Conservation (phyloP, 2,888 invertebrate genomes). For the Scrobipalpa atriplicella region DNA sequence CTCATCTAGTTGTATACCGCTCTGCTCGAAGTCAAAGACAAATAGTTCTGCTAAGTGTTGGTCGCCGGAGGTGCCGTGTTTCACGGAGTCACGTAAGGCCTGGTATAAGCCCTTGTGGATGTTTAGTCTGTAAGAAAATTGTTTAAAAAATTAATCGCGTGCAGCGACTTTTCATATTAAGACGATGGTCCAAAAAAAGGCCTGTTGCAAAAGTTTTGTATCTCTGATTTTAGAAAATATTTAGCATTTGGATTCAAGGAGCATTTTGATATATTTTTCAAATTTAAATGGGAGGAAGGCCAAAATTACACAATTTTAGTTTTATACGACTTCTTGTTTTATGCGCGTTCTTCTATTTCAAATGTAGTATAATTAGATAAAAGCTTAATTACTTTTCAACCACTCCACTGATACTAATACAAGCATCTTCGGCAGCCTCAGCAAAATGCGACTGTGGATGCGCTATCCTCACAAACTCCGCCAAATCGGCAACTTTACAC, state of each 20-base stretch:
- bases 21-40: slow-evolving; percentile 98
- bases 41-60: slow-evolving; percentile 94
- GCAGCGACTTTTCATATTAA: too few relatives aligned
- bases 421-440: slow-evolving; percentile 94
- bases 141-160: too few relatives aligned
- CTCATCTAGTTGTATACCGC: slow-evolving; percentile 96
- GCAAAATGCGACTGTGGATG: slow-evolving; percentile 92
- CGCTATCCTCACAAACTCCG: slow-evolving; percentile 97
- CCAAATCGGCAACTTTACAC: slow-evolving; percentile 98
- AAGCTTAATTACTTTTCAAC: slow-evolving; percentile 95
- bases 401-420: slow-evolving; percentile 93
- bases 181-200: too few relatives aligned
- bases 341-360: too few relatives aligned
- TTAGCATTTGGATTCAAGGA: too few relatives aligned
- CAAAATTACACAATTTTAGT: too few relatives aligned
- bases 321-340: too few relatives aligned
- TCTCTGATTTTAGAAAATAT: too few relatives aligned
- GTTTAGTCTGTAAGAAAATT: slow-evolving; percentile 86
- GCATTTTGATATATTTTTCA: too few relatives aligned
- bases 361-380: neutral
- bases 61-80: slow-evolving; percentile 91
- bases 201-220: too few relatives aligned
- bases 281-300: too few relatives aligned
- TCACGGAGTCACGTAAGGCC: slow-evolving; percentile 87
- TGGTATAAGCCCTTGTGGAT: slow-evolving; percentile 93